Evolutionary conservation across 2,113 vertebrate species (phyloP).

Genomic region (Austrofundulus limnaeus): DNA sequence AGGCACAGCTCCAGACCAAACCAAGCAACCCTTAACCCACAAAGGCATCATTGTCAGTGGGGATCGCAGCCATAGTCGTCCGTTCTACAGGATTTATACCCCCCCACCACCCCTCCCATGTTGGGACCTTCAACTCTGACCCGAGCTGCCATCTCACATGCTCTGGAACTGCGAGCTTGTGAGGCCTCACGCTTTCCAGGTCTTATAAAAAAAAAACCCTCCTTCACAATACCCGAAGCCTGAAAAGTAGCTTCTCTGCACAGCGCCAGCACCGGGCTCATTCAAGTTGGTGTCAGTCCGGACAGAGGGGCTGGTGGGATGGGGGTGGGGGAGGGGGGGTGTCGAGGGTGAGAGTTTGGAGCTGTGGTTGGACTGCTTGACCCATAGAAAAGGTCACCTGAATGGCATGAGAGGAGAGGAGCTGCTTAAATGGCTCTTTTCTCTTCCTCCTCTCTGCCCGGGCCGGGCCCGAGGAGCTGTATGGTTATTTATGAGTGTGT

Average conservation of each 20-base stretch:
- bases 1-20: conserved; percentile 77
- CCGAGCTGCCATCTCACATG: conserved; percentile 64
- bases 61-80: conserved; percentile 70
- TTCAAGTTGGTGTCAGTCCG: conserved; percentile 61
- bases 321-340: conserved; percentile 4
- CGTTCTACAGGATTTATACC: conserved; percentile 75
- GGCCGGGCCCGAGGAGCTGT: conserved; percentile 58
- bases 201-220: conserved; percentile 38
- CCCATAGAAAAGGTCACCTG: conserved; percentile 72
- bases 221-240: conserved; percentile 53
- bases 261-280: conserved; percentile 43
- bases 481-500: conserved; percentile 77
- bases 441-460: conserved; percentile 70
- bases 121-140: conserved; percentile 75
- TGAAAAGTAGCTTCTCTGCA: conserved; percentile 62
- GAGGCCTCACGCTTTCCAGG: conserved; percentile 53
- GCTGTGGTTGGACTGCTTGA: conserved; percentile 62
- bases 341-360: conserved; percentile 11
- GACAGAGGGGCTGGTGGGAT: no score
- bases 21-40: conserved; percentile 67
- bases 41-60: conserved; percentile 76
- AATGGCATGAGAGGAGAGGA: conserved; percentile 71
- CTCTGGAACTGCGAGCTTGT: conserved; percentile 46
- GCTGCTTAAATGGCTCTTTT: conserved; percentile 74
- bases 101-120: conserved; percentile 54